Evolutionary conservation across 2,888 invertebrate genomes (phyloP).

Genomic region (Mimumesa dahlbomi): DNA sequence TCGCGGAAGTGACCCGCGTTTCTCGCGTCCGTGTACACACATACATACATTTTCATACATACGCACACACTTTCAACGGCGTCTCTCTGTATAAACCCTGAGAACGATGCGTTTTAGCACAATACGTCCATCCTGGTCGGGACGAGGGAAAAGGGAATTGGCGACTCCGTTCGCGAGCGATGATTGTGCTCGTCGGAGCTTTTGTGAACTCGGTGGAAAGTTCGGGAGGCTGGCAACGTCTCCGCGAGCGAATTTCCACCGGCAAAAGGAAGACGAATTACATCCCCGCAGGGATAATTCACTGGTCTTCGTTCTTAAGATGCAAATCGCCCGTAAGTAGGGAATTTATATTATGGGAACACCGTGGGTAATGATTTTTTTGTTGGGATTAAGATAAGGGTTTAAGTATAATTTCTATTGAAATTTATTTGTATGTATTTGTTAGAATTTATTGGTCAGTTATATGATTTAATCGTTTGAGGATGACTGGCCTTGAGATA

Average conservation of each 20-base stretch:
- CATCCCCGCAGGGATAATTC: slow-evolving; percentile 22
- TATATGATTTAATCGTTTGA: too few relatives aligned
- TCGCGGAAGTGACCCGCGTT: slow-evolving; percentile 39
- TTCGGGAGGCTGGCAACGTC: slow-evolving; percentile 34
- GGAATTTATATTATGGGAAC: too few relatives aligned
- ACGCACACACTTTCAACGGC: too few relatives aligned
- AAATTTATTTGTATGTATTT: too few relatives aligned
- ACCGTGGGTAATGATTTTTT: too few relatives aligned
- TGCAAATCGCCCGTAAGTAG: slow-evolving; percentile 24
- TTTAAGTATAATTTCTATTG: too few relatives aligned
- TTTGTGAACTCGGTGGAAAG: slow-evolving; percentile 42
- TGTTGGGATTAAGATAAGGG: too few relatives aligned
- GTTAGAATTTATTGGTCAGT: too few relatives aligned
- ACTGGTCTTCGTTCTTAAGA: slow-evolving; percentile 14
- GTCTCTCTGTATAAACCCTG: slow-evolving; percentile 8
- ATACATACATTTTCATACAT: slow-evolving; percentile 1
- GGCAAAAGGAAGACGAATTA: slow-evolving; percentile 49
- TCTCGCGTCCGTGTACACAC: slow-evolving; percentile 13
- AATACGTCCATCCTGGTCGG: slow-evolving; percentile 40
- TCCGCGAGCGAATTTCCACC: slow-evolving; percentile 48
- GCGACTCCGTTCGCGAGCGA: slow-evolving; percentile 6
- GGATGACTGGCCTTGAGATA: too few relatives aligned
- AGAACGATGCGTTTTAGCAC: slow-evolving; percentile 33
- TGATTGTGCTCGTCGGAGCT: slow-evolving; percentile 24
- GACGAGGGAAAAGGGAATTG: neutral